Evolutionary conservation across 2,888 invertebrate genomes (phyloP).

Genomic region (Petrophora chlorosata): DNA sequence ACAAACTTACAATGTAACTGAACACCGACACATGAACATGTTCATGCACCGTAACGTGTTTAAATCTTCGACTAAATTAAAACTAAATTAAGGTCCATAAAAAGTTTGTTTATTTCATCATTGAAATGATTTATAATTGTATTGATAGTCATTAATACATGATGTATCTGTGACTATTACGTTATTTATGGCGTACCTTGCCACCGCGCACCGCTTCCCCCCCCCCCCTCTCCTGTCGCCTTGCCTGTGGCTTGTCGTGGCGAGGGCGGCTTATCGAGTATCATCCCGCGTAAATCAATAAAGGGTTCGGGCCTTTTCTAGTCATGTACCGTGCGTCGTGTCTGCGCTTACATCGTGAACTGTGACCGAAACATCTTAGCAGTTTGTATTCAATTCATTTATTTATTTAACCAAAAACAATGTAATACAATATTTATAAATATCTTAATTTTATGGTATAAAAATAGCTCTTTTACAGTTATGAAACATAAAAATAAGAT

Average conservation of each 20-base stretch:
- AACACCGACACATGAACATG: no score
- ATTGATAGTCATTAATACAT: constrained; percentile 14
- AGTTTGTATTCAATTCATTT: neutral
- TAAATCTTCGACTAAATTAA: neutral
- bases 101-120: neutral
- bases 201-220: constrained; percentile 4
- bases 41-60: no score
- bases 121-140: constrained; percentile 3
- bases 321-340: constrained; percentile 18
- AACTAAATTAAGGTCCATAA: neutral
- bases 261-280: constrained; percentile 32
- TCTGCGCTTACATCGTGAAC: constrained; percentile 9
- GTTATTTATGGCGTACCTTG: constrained; percentile 14
- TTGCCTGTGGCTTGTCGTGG: neutral
- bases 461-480: no score
- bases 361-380: neutral
- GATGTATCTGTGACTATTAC: constrained; percentile 13
- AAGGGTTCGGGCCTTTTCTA: constrained; percentile 44
- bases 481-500: no score
- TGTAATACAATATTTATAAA: no score
- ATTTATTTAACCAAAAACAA: no score
- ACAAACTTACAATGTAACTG: no score
- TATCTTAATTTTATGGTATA: no score
- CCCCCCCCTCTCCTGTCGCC: neutral
- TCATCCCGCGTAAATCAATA: constrained; percentile 69